Evolutionary conservation across 2,113 vertebrate genomes (phyloP).

Genomic region (Rostratula benghalensis): DNA sequence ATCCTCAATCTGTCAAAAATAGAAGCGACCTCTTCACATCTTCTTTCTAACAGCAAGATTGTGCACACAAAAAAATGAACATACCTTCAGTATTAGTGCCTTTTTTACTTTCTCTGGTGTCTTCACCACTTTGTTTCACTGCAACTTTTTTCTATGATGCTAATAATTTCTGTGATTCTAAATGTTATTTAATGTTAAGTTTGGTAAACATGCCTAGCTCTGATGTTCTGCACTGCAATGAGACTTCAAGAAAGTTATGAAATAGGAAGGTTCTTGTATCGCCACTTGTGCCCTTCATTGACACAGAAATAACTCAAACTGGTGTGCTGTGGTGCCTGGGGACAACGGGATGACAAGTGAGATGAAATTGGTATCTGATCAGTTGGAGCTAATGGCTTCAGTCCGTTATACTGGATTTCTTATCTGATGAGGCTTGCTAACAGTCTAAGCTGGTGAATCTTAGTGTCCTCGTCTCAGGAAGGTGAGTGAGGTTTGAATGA

Average conservation of each 20-base stretch:
- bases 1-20: background rate
- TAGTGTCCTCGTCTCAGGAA: background rate
- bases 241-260: background rate
- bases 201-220: background rate
- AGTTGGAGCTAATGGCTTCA: background rate
- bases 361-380: background rate
- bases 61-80: background rate
- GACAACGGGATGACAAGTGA: background rate
- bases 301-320: background rate
- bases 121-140: background rate
- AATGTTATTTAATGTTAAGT: background rate
- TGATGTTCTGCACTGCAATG: background rate
- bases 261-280: background rate
- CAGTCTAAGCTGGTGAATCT: background rate
- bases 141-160: background rate
- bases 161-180: background rate
- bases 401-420: background rate
- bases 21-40: background rate
- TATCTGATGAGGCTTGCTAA: background rate
- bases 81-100: background rate
- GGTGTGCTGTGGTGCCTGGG: background rate
- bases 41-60: background rate
- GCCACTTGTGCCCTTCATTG: background rate
- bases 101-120: background rate
- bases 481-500: background rate